Percentiles rank a stretch among this genome's conserved stretches.
Evolutionary conservation across 92 coral and sea anemone species (phyloP).

Genomic region (Virgularia gustaviana): DNA sequence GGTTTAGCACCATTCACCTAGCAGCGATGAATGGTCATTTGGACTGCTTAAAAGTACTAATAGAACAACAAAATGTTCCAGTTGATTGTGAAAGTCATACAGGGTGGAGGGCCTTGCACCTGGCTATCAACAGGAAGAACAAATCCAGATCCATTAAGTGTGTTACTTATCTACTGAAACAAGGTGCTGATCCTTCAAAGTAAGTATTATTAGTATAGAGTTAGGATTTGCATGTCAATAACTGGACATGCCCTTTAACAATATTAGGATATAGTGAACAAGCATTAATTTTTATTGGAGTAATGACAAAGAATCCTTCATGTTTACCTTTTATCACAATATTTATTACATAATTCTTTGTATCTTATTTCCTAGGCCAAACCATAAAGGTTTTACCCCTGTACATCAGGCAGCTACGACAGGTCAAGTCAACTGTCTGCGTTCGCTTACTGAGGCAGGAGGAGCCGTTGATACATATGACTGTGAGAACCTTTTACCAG

Average conservation of each 20-base stretch:
- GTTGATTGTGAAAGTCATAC: conserved; percentile 76
- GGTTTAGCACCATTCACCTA: conserved; percentile 82
- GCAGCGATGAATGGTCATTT: conserved; percentile 94
- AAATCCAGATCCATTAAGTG: conserved; percentile 72
- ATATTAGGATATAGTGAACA: not conserved
- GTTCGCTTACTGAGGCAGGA: conserved; percentile 66
- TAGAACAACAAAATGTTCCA: conserved; percentile 72
- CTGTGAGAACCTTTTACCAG: conserved; percentile 74
- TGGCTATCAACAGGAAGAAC: conserved; percentile 70
- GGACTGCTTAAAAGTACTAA: conserved; percentile 72
- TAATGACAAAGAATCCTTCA: not conserved
- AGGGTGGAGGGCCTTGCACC: conserved; percentile 92
- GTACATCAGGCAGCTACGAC: conserved; percentile 90
- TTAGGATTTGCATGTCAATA: not conserved
- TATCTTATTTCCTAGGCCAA: conserved; percentile 51
- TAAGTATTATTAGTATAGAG: conserved; percentile 37
- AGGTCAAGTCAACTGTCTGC: conserved; percentile 85
- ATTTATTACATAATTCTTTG: not conserved
- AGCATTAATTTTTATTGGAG: not conserved
- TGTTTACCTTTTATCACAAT: not conserved
- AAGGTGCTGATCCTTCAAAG: conserved; percentile 95
- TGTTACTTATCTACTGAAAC: conserved; percentile 64
- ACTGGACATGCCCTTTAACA: too few species aligned
- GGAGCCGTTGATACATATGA: conserved; percentile 67
- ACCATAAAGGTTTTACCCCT: conserved; percentile 71